Evolutionary conservation across 2,888 invertebrate species (phyloP).

Genomic region (Trimorus sp.): DNA sequence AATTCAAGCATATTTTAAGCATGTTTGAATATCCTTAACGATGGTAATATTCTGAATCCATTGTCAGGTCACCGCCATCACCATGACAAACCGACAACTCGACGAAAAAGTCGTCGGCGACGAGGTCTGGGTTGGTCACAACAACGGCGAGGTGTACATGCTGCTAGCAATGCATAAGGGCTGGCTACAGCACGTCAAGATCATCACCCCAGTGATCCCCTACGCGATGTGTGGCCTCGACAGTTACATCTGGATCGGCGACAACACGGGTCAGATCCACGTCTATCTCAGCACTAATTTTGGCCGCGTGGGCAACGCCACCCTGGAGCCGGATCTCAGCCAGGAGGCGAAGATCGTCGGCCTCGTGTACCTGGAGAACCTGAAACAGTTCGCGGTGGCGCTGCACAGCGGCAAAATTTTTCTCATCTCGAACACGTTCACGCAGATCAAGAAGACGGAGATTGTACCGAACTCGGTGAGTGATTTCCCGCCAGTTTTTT

Average conservation of each 20-base stretch:
- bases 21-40: too few species aligned
- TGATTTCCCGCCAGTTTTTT: slow-evolving; percentile 7
- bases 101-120: slow-evolving; percentile 78
- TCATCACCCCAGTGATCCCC: slow-evolving; percentile 84
- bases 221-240: slow-evolving; percentile 90
- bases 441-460: slow-evolving; percentile 77
- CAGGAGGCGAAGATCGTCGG: slow-evolving; percentile 86
- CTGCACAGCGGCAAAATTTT: slow-evolving; percentile 87
- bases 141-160: slow-evolving; percentile 86
- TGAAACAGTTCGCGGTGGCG: slow-evolving; percentile 91
- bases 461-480: slow-evolving; percentile 68
- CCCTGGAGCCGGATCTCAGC: slow-evolving; percentile 86
- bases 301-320: slow-evolving; percentile 77
- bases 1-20: too few species aligned
- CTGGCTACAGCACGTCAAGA: slow-evolving; percentile 84
- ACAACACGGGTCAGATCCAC: slow-evolving; percentile 91
- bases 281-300: slow-evolving; percentile 86
- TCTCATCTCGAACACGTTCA: slow-evolving; percentile 77
- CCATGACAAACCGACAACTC: slow-evolving; percentile 75
- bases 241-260: slow-evolving; percentile 93
- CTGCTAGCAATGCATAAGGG: slow-evolving; percentile 83
- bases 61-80: slow-evolving; percentile 83
- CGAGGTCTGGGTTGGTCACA: slow-evolving; percentile 90
- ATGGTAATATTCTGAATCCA: too few species aligned
- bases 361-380: slow-evolving; percentile 85